Base-by-base conservation (phyloP, 2,888 invertebrate genomes). In the Autographa pulchrina region DNA sequence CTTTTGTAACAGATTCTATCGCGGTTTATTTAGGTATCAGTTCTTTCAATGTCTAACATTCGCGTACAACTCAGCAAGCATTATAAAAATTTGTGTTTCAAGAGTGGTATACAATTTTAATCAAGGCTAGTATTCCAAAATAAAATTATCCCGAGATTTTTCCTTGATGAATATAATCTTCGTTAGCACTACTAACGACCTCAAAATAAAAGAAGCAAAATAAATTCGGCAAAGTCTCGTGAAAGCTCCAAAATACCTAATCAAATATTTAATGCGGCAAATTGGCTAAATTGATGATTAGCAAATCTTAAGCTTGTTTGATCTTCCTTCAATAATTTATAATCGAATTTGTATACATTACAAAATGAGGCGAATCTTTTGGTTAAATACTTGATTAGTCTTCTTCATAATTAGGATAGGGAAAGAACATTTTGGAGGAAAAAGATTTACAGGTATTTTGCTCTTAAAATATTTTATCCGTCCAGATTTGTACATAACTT, bases 271-370 rank as follows among this genome's bases (percentile, higher is more conserved):
- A 81, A 72, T 67, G 72, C 68, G 59, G 68, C 58, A 78, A 78
- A 82, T 70, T 81, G 67, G 62, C 48, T 70, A 78, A 82, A 78
- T 68, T 65, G 78, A 79, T 78, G 74, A 78, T 78, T 82, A 78
- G n/a, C 60, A 68, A 81, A 78, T 81, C 73, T 81, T 72, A 68
- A 65, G 68, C 48, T 32, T 81, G 64, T 78, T 77, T 81, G 78
- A 78, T 66, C 67, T 77, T 35, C 41, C 61, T 72, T 60, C 58
- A 68, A 72, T 76, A 80, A 77, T 80, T 78, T 67, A 65, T 78
- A 78, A 78, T 74, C 78, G 73, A 78, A 78, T 78, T 78, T 81
- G 78, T 81, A 77, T 81, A 78, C 78, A 81, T 78, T 81, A 78
- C 62, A 65, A 73, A 77, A 72, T 69, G 68, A 77, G 68, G 68